phyloP scores from a whole-genome alignment of 2,797 vertebrate genomes.

The Petrocephalus schoutedeni region DNA sequence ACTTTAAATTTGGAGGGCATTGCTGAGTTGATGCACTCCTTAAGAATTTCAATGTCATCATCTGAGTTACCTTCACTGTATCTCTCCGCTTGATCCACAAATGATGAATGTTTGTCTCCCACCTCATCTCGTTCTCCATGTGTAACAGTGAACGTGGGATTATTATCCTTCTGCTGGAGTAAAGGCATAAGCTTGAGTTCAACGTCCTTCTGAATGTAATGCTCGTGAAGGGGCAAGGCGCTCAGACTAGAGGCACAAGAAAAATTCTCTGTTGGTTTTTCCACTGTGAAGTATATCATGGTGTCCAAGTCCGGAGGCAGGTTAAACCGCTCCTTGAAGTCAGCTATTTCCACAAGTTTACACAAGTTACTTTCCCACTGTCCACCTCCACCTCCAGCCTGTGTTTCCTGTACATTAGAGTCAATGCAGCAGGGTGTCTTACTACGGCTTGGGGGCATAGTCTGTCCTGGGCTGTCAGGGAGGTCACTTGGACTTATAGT shows the following conservation, averaged over 20 bases:
- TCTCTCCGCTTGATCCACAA: constrained; percentile 58
- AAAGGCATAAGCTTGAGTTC: constrained; percentile 89
- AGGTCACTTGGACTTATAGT: constrained; percentile 95
- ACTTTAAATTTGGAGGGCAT: constrained; percentile 90
- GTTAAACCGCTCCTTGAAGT: constrained; percentile 89
- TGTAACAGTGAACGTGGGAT: constrained; percentile 52
- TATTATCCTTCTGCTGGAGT: constrained; percentile 71
- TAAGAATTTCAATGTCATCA: constrained; percentile 88
- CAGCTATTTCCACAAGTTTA: constrained; percentile 90
- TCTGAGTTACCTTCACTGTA: constrained; percentile 77
- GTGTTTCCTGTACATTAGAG: constrained; percentile 67
- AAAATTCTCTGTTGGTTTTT: constrained; percentile 97
- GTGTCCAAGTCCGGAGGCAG: constrained; percentile 87
- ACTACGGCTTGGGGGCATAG: constrained; percentile 95
- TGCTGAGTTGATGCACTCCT: constrained; percentile 90
- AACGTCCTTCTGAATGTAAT: constrained; percentile 93
- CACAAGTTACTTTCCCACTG: constrained; percentile 91
- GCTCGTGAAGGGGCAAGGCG: constrained; percentile 88
- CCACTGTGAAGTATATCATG: constrained; percentile 95
- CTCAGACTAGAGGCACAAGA: constrained; percentile 98
- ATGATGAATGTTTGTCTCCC: constrained; percentile 52
- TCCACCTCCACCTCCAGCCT: constrained; percentile 70
- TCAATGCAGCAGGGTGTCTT: constrained; percentile 85
- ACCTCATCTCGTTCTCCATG: constrained; percentile 67
- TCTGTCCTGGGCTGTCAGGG: constrained; percentile 95